Percentiles rank a stretch among this genome's conserved stretches.
These are phyloP conservation scores for Peromyscus melanophrys DNA, from an alignment of 2,797 vertebrate species.

Conservation along the genomic window DNA sequence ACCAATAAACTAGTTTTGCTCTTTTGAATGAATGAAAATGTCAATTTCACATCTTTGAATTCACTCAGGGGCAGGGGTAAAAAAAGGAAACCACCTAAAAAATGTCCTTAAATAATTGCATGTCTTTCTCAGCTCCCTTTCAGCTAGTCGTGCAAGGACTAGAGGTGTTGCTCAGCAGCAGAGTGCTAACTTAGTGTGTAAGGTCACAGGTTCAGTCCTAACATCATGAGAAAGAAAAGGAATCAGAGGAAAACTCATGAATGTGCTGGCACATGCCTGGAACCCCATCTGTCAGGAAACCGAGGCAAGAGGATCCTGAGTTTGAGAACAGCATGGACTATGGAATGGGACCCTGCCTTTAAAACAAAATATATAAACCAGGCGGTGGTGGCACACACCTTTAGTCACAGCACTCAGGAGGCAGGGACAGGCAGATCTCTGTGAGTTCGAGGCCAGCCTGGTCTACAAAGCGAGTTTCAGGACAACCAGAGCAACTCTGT, in stretches of 20 bases:
- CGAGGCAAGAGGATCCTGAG: neutral
- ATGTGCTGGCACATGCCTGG: neutral
- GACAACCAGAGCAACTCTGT: neutral
- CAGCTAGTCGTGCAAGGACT: neutral
- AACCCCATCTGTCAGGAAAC: neutral
- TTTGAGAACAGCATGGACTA: neutral
- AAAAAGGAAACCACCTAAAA: neutral
- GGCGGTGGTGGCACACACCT: neutral
- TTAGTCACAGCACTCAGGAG: neutral
- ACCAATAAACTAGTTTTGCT: neutral
- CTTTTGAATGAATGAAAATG: slow-evolving; percentile 35
- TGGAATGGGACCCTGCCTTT: neutral
- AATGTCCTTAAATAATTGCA: neutral
- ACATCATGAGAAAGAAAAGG: neutral
- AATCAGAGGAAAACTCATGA: neutral
- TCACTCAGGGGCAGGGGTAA: neutral
- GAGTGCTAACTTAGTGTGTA: neutral
- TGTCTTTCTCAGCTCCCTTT: neutral
- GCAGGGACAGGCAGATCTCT: neutral
- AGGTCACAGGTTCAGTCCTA: neutral
- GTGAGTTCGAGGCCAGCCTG: neutral
- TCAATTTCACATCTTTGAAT: slow-evolving; percentile 5
- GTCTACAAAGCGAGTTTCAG: neutral
- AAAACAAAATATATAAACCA: neutral
- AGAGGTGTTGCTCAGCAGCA: neutral